Evolutionary conservation across 2,113 vertebrate genomes (phyloP), one percentile per base, ranked within the genome.

Genomic region (Albula glossodonta): DNA sequence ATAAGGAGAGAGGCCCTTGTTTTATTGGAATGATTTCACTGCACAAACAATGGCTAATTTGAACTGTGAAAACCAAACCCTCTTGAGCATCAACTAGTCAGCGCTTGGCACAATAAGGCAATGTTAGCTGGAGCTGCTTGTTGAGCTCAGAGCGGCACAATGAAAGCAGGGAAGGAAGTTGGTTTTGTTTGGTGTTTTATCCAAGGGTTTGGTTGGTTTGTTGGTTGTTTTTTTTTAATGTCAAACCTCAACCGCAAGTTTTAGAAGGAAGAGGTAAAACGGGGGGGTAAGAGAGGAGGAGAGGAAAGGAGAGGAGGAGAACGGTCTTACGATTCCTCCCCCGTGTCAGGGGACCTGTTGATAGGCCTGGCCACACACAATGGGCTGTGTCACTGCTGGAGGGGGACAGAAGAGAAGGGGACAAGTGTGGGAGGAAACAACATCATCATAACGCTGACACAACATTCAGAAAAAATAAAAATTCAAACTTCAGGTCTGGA

Each of bases 341-440:
- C 51, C 25, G 31, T 52, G 78, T 82, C 85, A 86, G 84, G 79
- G 53, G 8, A 74, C 57, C 78, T 82, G 79, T 22, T 66, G 85
- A 52, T 82, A 86, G 49, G 60, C 79, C 51, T 53, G 79, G 60
- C 81, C 85, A 82, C 49, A 86, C 60, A 79, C 48, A 82, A 17
- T 82, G 80, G 85, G 48, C 80, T 86, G 85, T 74, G 19, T 77
- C 85, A 86, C 80, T 82, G 85, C 85, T 82, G 84, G 56, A 85
- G n/a, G 56, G 41, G 60, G 80, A 86, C 85, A 86, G 85, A 86
- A 82, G 80, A 80, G 60, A 19, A 31, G 70, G 70, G 70, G 70
- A 74, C 70, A 80, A 19, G 50, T 80, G 78, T 80, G 50, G 60
- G 78, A 80, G 41, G 41, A 85, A 13, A 85, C 31, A 51, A 80